Base-by-base conservation (phyloP, 1,140 invertebrate genomes). In the Ceratina calcarata region DNA sequence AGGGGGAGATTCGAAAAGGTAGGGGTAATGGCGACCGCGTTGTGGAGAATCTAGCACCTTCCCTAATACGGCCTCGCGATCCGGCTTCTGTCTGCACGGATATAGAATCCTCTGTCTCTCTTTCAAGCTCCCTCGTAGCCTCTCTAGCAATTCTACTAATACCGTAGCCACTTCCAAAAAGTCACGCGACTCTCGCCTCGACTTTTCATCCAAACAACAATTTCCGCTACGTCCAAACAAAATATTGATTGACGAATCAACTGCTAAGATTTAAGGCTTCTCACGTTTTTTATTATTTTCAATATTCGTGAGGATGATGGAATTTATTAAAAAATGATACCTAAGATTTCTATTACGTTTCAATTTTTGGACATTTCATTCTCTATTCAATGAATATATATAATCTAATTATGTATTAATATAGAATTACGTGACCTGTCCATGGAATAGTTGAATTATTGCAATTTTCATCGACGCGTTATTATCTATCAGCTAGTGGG, bases 31-130 rank as follows among this genome's bases (percentile, higher is more conserved):
- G 86, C 82, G 85, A 81, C 81, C 81, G 84, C 82, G 78, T 77
- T 74, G 84, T 86, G 80, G 83, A 84, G 83, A 80, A 89, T 85
- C 85, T 85, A 83, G 86, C 83, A 24, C 89, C 88, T 92, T 91
- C 84, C 92, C 92, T 91, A 93, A 93, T 92, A 93, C 91, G 92
- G 92, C 81, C 84, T 90, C 90, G 84, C 84, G 78, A 77, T 82
- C 81, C 78, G 72, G 81, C 86, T 86, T 87, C 87, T 88, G 87
- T 87, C 85, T 79, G 90, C 83, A 89, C 91, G 80, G 87, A 92
- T 92, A 92, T 93, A 93, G 91, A 90, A 89, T 87, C 78, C 22
- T 66, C 65, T 58, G 58, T 77, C 74, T 81, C 73, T 81, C 79
- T 77, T 53, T 32, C 58, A 10, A 32, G 45, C 58, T 75, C 72